Percentiles rank a stretch among this genome's conserved stretches.
Conservation (phyloP, 2,113 vertebrate species). For the Numenius arquata region DNA sequence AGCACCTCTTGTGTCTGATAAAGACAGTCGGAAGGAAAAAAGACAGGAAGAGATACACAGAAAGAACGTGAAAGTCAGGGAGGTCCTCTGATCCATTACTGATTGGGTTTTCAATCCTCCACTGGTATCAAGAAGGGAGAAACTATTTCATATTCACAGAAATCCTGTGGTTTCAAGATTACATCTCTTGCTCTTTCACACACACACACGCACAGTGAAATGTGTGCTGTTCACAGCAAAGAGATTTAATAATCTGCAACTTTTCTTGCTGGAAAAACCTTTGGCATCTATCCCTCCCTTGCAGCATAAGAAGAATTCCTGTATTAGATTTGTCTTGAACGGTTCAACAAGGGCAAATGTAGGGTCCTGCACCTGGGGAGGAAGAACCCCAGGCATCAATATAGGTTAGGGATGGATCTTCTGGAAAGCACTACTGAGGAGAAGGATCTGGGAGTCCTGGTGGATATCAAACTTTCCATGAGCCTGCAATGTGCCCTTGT, state of each 20-base stretch:
- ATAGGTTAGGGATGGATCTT: no score
- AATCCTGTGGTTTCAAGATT: neutral
- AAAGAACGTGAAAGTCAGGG: neutral
- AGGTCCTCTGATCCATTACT: neutral
- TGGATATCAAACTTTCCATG: no score
- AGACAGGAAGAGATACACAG: neutral
- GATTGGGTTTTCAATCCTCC: neutral
- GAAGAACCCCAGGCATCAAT: no score
- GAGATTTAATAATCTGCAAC: neutral
- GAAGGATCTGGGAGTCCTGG: no score
- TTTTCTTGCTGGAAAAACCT: neutral
- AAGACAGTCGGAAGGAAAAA: neutral
- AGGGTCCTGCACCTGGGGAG: no score
- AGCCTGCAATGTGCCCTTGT: no score
- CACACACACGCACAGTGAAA: neutral
- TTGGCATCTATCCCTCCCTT: neutral
- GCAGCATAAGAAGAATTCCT: neutral
- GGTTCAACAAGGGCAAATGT: no score
- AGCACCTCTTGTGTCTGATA: neutral
- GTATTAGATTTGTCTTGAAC: neutral
- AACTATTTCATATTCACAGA: neutral
- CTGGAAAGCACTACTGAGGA: no score
- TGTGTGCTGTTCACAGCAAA: neutral
- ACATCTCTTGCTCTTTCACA: neutral
- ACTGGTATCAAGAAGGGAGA: neutral